Percentiles rank a stretch among this genome's conserved stretches.
Conservation (phyloP, 2,888 invertebrate genomes). For the Limenitis camilla region DNA sequence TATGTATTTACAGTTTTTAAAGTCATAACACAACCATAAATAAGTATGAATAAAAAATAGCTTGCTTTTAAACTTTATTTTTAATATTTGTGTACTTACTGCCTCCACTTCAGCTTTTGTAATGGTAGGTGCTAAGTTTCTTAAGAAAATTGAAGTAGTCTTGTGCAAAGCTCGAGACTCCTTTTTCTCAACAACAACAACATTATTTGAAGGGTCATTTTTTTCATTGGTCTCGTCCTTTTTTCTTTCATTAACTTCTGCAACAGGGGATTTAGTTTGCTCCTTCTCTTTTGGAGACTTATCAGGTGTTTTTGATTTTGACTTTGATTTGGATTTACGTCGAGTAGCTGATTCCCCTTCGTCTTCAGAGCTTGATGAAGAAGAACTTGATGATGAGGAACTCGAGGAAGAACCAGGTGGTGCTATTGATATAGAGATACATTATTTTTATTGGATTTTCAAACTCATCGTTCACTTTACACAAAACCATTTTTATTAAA, state of each 20-base stretch:
- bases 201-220: slow-evolving; percentile 69
- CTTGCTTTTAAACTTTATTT: too few relatives aligned
- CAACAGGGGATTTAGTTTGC: slow-evolving; percentile 54
- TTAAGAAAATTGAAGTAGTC: slow-evolving; percentile 96
- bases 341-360: slow-evolving; percentile 55
- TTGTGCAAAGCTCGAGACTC: slow-evolving; percentile 88
- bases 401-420: slow-evolving; percentile 70
- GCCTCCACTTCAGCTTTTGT: slow-evolving; percentile 98
- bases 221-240: slow-evolving; percentile 58
- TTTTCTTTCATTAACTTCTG: slow-evolving; percentile 45
- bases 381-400: slow-evolving; percentile 68
- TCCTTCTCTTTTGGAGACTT: slow-evolving; percentile 53
- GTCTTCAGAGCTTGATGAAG: slow-evolving; percentile 69
- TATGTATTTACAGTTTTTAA: too few relatives aligned
- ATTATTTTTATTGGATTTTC: too few relatives aligned
- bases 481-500: background rate
- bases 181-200: slow-evolving; percentile 55
- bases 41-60: too few relatives aligned
- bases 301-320: slow-evolving; percentile 48
- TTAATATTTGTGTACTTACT: slow-evolving; percentile 68
- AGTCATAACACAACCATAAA: too few relatives aligned
- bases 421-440: slow-evolving; percentile 33
- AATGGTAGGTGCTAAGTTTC: slow-evolving; percentile 96
- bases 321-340: slow-evolving; percentile 61
- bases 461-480: too few relatives aligned